phyloP scores from a whole-genome alignment of 92 coral and sea anemone genomes.

The Actinostola sp. region DNA sequence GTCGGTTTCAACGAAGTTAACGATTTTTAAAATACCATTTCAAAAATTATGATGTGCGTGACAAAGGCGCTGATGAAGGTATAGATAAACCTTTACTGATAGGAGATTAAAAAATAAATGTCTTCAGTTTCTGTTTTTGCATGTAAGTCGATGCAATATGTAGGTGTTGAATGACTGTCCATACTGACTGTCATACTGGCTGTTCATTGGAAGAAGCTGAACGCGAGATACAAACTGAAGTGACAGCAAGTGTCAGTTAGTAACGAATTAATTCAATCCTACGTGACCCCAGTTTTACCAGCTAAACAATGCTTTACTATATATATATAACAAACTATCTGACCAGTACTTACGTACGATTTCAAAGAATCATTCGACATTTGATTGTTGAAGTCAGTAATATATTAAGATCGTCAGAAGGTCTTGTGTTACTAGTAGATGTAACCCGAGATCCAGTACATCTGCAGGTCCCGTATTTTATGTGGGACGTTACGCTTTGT shows the following conservation, averaged over 20 bases:
- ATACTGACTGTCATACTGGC: background rate
- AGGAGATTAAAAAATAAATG: too few species aligned
- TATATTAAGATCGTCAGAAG: background rate
- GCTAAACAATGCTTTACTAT: background rate
- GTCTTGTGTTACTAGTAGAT: background rate
- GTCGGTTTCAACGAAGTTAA: too few species aligned
- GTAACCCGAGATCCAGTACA: background rate
- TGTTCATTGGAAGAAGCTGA: background rate
- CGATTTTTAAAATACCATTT: too few species aligned
- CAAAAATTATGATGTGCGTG: too few species aligned
- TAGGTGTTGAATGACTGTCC: constrained; percentile 9
- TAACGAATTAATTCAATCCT: background rate
- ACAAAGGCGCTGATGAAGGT: too few species aligned
- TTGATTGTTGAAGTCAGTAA: background rate
- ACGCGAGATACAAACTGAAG: constrained; percentile 1
- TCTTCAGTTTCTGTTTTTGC: too few species aligned
- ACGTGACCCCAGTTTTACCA: background rate
- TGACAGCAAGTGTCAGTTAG: background rate
- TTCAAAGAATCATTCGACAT: background rate
- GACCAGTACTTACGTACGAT: background rate
- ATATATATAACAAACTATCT: background rate
- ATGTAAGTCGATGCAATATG: too few species aligned
- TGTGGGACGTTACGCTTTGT: too few species aligned
- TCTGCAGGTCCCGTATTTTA: constrained; percentile 7
- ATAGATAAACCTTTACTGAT: too few species aligned